phyloP scores from a whole-genome alignment of 2,113 vertebrate species.

The Conger conger region DNA sequence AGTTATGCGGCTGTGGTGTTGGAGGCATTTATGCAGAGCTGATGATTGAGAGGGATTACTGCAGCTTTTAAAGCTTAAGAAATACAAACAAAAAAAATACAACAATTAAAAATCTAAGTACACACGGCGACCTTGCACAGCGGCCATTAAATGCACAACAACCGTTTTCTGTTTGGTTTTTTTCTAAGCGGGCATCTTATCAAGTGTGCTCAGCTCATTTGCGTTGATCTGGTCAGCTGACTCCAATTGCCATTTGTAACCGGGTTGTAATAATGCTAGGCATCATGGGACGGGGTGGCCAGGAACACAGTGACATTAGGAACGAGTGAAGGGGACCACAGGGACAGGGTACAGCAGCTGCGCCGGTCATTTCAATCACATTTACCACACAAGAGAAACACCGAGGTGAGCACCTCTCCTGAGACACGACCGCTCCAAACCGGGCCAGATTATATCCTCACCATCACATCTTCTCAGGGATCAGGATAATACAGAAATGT shows the following conservation, averaged over 20 bases:
- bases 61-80: no score
- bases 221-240: background rate
- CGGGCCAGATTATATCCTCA: background rate
- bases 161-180: background rate
- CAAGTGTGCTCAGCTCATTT: background rate
- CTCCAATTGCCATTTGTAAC: background rate
- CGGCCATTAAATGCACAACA: background rate
- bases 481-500: background rate
- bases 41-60: background rate
- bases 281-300: background rate
- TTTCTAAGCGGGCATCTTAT: background rate
- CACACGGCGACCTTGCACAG: background rate
- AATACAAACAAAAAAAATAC: no score
- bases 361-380: background rate
- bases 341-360: background rate
- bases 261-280: background rate
- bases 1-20: background rate
- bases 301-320: background rate
- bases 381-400: background rate
- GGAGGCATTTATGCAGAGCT: background rate
- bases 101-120: background rate
- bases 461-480: no score
- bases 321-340: background rate
- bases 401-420: background rate
- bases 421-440: background rate